These are phyloP conservation scores for Heterohyrax brucei DNA, from an alignment of 2,797 vertebrate species.

Conservation along the genomic window DNA sequence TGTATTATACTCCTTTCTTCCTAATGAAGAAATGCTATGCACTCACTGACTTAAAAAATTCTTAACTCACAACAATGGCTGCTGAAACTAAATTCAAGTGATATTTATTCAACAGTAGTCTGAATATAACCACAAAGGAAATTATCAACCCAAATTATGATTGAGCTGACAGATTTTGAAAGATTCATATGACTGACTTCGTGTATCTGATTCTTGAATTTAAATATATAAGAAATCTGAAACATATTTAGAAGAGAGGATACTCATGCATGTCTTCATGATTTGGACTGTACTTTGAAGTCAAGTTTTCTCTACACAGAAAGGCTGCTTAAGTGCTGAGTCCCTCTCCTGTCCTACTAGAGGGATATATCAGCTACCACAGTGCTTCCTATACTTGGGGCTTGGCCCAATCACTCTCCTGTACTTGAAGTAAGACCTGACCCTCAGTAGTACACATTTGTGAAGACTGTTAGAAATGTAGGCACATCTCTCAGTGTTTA, in stretches of 20 bases:
- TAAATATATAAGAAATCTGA: background rate
- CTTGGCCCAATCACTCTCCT: background rate
- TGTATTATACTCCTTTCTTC: slow-evolving; percentile 15
- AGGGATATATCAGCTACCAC: background rate
- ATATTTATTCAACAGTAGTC: background rate
- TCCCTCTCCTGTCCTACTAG: background rate
- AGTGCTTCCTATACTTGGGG: background rate
- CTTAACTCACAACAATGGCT: background rate
- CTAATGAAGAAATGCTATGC: slow-evolving; percentile 10
- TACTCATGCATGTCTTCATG: background rate
- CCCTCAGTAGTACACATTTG: background rate
- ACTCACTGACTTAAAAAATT: slow-evolving; percentile 25
- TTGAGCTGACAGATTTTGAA: background rate
- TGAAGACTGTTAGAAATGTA: background rate
- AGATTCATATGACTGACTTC: background rate
- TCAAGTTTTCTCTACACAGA: background rate
- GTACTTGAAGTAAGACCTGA: background rate
- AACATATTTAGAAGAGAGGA: background rate
- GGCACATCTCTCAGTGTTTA: background rate
- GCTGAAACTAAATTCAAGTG: background rate
- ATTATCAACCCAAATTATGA: background rate
- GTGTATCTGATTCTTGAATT: slow-evolving; percentile 5
- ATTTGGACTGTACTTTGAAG: background rate
- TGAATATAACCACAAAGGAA: slow-evolving; percentile 40
- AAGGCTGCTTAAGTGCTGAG: background rate